Evolutionary conservation across 1,140 invertebrate genomes (phyloP).

Genomic region (Drosophila sechellia): DNA sequence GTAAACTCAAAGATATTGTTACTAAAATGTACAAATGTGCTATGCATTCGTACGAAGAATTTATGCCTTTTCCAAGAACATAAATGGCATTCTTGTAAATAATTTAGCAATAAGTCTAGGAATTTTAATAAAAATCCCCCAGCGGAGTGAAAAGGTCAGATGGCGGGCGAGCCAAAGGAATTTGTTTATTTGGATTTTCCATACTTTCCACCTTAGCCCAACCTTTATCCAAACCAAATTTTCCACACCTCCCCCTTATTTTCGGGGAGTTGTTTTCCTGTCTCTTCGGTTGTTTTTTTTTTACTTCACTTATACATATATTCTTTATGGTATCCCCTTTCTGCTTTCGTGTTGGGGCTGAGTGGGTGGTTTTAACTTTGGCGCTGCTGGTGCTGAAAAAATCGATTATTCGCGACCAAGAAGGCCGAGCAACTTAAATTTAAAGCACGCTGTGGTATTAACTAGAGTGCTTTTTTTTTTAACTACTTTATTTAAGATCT

Average conservation of each 20-base stretch:
- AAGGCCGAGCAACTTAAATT: conserved; percentile 42
- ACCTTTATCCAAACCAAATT: neutral
- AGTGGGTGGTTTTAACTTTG: conserved; percentile 21
- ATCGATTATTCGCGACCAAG: conserved; percentile 36
- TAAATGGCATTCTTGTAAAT: conserved; percentile 1
- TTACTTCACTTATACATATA: conserved; percentile 21
- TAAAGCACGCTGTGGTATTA: conserved; percentile 22
- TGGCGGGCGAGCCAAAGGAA: conserved; percentile 19
- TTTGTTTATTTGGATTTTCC: conserved; percentile 34
- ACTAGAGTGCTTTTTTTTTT: neutral
- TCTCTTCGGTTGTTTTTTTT: conserved; percentile 17
- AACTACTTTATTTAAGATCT: too few species aligned
- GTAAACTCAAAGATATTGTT: neutral
- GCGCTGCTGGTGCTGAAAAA: conserved; percentile 35
- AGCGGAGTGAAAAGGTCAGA: conserved; percentile 10
- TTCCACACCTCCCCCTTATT: neutral
- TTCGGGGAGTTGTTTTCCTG: conserved; percentile 17
- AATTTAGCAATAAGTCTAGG: conserved; percentile 4
- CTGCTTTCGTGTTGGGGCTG: conserved; percentile 6
- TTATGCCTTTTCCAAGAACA: neutral
- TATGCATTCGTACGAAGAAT: neutral
- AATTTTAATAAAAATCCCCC: conserved; percentile 14
- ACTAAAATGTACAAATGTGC: too few species aligned
- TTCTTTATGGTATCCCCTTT: conserved; percentile 39
- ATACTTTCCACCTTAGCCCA: conserved; percentile 27